These are phyloP conservation scores for Zaprionus camerounensis DNA, from an alignment of 1,140 invertebrate species.

Conservation along the genomic window DNA sequence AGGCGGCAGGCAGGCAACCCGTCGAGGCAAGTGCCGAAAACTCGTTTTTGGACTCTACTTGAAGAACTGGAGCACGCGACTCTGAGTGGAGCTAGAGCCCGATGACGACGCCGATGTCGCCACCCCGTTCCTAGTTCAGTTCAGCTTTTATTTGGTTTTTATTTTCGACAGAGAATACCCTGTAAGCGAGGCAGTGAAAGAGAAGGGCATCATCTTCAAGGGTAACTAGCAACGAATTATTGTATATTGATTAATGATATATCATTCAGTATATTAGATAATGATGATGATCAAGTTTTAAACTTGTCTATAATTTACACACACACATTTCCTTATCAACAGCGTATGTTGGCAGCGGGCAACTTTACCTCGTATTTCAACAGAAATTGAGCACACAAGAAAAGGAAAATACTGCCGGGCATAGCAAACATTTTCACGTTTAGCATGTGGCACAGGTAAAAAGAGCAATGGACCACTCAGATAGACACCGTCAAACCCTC, in stretches of 20 bases:
- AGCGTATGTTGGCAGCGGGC: background rate
- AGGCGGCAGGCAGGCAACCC: constrained; percentile 15
- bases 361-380: background rate
- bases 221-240: background rate
- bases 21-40: constrained; percentile 51
- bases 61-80: constrained; percentile 47
- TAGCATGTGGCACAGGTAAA: constrained; percentile 39
- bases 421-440: constrained; percentile 21
- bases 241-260: background rate
- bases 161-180: background rate
- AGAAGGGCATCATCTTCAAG: background rate
- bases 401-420: constrained; percentile 36
- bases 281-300: background rate
- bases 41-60: constrained; percentile 41
- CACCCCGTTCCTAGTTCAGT: background rate
- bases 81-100: constrained; percentile 3
- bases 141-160: background rate
- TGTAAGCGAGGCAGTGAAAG: background rate
- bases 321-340: background rate
- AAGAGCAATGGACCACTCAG: constrained; percentile 27
- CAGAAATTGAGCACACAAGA: constrained; percentile 6
- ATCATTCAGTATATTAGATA: background rate
- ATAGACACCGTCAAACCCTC: background rate
- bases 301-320: background rate
- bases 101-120: background rate